These are phyloP conservation scores for Scleropages formosus DNA, from an alignment of 2,797 vertebrate species.

Conservation along the genomic window DNA sequence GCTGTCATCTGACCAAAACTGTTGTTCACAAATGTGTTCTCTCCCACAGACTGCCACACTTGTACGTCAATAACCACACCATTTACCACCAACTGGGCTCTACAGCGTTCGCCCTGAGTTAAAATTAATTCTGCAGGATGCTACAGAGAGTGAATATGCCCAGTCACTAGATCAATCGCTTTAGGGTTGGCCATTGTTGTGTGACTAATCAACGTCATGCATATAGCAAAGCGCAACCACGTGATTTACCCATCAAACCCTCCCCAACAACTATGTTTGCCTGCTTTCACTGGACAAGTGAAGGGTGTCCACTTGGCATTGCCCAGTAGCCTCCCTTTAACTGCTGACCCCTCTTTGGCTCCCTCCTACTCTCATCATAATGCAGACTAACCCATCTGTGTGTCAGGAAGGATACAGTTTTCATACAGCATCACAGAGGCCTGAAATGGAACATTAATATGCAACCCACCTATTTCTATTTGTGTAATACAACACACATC, in stretches of 20 bases:
- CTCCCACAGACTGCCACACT: no score
- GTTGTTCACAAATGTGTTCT: no score
- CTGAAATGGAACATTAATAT: background rate
- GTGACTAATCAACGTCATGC: background rate
- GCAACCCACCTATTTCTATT: background rate
- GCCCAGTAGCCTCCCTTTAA: background rate
- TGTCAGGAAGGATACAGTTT: background rate
- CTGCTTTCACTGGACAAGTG: background rate
- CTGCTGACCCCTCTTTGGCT: background rate
- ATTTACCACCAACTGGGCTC: no score
- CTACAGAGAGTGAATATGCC: background rate
- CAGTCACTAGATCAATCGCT: background rate
- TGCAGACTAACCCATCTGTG: slow-evolving; percentile 1
- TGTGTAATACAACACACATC: slow-evolving; percentile 23
- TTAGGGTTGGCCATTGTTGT: background rate
- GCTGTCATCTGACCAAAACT: background rate
- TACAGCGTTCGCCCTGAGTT: no score
- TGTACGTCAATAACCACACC: no score
- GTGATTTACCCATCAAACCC: no score
- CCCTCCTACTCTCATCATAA: no score
- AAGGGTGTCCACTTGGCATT: no score
- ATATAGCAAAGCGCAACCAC: background rate
- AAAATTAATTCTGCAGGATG: background rate
- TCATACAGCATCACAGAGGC: background rate
- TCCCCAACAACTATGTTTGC: background rate